Evolutionary conservation across 2,888 invertebrate genomes (phyloP).

Genomic region (Sacculina carcini): DNA sequence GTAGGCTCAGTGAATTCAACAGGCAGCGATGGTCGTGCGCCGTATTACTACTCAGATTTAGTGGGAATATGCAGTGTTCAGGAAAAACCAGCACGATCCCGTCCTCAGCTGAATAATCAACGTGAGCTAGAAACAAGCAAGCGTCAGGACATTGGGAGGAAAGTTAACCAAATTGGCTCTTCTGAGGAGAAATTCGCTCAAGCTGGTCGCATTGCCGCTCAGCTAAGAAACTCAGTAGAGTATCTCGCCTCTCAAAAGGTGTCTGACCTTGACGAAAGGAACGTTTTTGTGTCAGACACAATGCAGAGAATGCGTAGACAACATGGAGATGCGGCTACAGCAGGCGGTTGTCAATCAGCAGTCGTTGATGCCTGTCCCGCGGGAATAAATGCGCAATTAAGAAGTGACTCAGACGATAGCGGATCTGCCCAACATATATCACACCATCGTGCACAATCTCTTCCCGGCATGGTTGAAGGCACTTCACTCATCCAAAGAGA

Average conservation of each 20-base stretch:
- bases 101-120: constrained; percentile 13
- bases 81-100: constrained; percentile 4
- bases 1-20: constrained; percentile 10
- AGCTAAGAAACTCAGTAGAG: constrained; percentile 11
- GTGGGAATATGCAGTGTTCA: background rate
- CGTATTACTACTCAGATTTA: constrained; percentile 14
- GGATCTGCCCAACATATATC: no score
- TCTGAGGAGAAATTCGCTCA: background rate
- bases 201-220: constrained; percentile 9
- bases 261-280: constrained; percentile 11
- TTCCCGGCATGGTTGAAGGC: no score
- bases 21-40: constrained; percentile 12
- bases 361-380: no score
- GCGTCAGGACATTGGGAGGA: constrained; percentile 13
- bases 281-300: constrained; percentile 12
- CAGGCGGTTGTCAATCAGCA: no score
- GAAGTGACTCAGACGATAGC: no score
- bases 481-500: no score
- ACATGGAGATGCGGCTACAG: no score
- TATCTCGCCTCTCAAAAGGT: constrained; percentile 11
- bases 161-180: constrained; percentile 11
- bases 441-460: no score
- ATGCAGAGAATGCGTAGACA: constrained; percentile 11
- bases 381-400: no score
- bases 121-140: constrained; percentile 12